A percentile compares a stretch with the other conserved stretches of the same genome.
These are phyloP conservation scores for Drosophila neocordata DNA, from an alignment of 1,140 invertebrate genomes.

Conservation along the genomic window DNA sequence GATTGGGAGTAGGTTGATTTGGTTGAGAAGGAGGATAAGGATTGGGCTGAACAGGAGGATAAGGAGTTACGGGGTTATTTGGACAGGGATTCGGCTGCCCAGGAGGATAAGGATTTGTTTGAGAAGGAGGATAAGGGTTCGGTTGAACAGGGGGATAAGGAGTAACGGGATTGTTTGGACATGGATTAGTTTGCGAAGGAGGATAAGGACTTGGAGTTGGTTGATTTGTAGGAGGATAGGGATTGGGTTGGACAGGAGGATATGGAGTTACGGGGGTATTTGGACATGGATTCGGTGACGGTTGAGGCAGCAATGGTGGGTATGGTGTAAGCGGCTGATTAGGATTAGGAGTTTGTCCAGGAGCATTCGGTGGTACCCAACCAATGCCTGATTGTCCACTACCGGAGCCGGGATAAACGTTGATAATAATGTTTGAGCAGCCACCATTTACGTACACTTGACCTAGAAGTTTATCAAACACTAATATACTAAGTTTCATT, in stretches of 20 bases:
- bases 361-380: neutral
- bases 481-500: neutral
- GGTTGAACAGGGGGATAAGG: too few relatives aligned
- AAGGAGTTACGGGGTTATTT: too few relatives aligned
- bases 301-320: neutral
- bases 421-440: slow-evolving; percentile 23
- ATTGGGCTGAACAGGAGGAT: neutral
- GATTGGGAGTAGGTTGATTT: slow-evolving; percentile 1
- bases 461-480: slow-evolving; percentile 12
- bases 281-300: neutral
- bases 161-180: slow-evolving; percentile 1
- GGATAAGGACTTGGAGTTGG: neutral
- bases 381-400: slow-evolving; percentile 8
- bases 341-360: neutral
- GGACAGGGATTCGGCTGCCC: slow-evolving; percentile 16
- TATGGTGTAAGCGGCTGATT: neutral
- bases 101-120: slow-evolving; percentile 4
- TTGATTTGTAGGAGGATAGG: neutral
- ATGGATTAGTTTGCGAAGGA: neutral
- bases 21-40: slow-evolving; percentile 2
- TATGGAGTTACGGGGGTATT: neutral
- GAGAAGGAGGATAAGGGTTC: slow-evolving; percentile 6
- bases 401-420: neutral
- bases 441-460: slow-evolving; percentile 20
- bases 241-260: neutral